Evolutionary conservation across 1,140 invertebrate species (phyloP), one percentile per base, ranked within the genome.

Genomic region (Brachionus asplanchnoidis): DNA sequence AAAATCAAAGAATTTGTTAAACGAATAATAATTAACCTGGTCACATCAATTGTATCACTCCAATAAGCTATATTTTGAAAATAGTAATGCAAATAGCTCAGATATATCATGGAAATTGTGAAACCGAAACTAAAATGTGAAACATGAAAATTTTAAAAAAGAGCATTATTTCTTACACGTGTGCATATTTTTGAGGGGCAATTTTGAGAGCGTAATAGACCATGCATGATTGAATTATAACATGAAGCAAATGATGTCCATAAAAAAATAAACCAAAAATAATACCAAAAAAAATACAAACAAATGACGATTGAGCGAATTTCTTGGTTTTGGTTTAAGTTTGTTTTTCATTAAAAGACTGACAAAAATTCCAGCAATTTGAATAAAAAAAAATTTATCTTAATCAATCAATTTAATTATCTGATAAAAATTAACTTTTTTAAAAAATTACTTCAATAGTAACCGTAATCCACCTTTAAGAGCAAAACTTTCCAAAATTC

Each of bases 301-400:
- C 14, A 82, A 40, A 14, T 82, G 79, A 3, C 79, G 20, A 40
- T 28, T 82, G 9, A 65, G n/a, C 1, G 32, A 5, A 26, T 82
- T 82, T 14, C 14, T 26, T 9, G 53, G 32, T 11, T 8, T 9
- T 40, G 79, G 26, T 23, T 82, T 65, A 1, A 82, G 26, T 11
- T 28, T 65, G 5, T 65, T 65, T 42, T 32, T 42, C 40, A 46
- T 65, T 8, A 82, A 1, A 11, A 82, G 12, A 20, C 79, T 50
- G 32, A 60, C 23, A 20, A 60, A 12, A 12, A 82, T 42, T 65
- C 26, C 23, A n/a, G 36, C 14, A 28, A 82, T 26, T 82, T 82
- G 32, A 68, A 46, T 12, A 36, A 46, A 60, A 11, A 82, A 82
- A 82, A 82, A 46, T 82, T 82, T 11, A 82, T 7, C 79, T 82